These are phyloP conservation scores for Steatornis caripensis DNA, from an alignment of 2,113 vertebrate genomes.

Conservation along the genomic window DNA sequence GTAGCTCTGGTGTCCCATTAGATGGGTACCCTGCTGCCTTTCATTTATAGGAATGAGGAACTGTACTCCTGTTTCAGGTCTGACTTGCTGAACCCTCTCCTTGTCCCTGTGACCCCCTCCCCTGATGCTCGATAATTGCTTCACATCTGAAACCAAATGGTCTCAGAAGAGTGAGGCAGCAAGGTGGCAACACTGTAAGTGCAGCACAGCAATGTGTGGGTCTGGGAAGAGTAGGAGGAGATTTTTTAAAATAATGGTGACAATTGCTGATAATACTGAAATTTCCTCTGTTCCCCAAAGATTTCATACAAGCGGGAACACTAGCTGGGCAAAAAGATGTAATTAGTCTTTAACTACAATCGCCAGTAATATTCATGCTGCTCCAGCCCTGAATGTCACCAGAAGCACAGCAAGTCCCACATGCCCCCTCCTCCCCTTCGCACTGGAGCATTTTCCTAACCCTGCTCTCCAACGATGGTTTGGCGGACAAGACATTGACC, in stretches of 20 bases:
- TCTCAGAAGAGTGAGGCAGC: background rate
- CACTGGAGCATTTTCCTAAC: background rate
- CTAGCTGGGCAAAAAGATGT: background rate
- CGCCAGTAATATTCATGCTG: background rate
- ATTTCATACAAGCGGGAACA: background rate
- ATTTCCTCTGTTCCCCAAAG: background rate
- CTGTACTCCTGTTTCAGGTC: conserved; percentile 8
- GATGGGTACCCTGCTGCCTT: conserved; percentile 2
- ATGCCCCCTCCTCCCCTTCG: background rate
- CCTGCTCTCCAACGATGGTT: background rate
- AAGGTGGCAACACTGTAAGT: background rate
- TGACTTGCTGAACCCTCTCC: background rate
- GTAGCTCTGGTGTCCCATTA: conserved; percentile 31
- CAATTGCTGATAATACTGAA: background rate
- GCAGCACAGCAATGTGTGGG: background rate
- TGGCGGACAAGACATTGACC: background rate
- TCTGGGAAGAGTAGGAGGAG: background rate
- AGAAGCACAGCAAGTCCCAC: background rate
- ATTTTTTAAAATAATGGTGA: background rate
- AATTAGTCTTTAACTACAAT: background rate
- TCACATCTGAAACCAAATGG: background rate
- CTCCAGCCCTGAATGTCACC: background rate
- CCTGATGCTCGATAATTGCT: background rate
- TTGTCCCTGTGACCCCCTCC: background rate
- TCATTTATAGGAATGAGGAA: conserved; percentile 27